These are phyloP conservation scores for Aurelia sp. DNA, from an alignment of 30 jellyfish, hydroid and myxozoan genomes.

Conservation along the genomic window DNA sequence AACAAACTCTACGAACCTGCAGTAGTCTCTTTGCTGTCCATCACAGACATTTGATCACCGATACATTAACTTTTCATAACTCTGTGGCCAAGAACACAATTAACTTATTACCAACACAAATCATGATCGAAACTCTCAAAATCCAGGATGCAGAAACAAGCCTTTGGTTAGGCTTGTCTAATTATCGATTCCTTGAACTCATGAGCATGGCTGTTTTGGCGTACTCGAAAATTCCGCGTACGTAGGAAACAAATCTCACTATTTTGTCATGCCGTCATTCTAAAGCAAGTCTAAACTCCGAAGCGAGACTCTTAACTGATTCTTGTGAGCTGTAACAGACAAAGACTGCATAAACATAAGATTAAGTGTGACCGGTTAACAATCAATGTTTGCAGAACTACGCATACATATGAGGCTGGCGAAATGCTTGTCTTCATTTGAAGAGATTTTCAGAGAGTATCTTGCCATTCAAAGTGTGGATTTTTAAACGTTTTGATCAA, in stretches of 20 bases:
- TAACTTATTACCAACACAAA: neutral
- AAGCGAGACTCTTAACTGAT: too few relatives aligned
- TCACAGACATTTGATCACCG: slow-evolving; percentile 15
- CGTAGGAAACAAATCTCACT: too few relatives aligned
- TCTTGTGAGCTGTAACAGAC: neutral
- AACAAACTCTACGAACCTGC: slow-evolving; percentile 13
- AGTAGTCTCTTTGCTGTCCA: neutral
- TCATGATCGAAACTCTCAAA: too few relatives aligned
- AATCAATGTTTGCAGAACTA: slow-evolving; percentile 11
- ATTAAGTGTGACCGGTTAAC: slow-evolving; percentile 13
- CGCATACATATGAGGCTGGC: slow-evolving; percentile 12
- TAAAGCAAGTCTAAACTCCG: too few relatives aligned
- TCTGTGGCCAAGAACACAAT: slow-evolving; percentile 23
- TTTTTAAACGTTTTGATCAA: slow-evolving; percentile 13
- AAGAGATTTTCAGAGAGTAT: slow-evolving; percentile 26
- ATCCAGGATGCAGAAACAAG: too few relatives aligned
- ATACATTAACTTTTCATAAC: slow-evolving; percentile 20
- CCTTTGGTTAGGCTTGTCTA: too few relatives aligned
- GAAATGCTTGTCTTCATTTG: neutral
- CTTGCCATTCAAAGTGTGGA: slow-evolving; percentile 12
- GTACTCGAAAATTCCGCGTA: too few relatives aligned
- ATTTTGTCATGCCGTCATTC: too few relatives aligned
- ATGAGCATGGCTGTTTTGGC: too few relatives aligned
- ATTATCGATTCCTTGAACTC: too few relatives aligned
- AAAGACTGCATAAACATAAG: neutral